Evolutionary conservation across 2,113 vertebrate genomes (phyloP).

Genomic region (Drymodes brunneopygia): DNA sequence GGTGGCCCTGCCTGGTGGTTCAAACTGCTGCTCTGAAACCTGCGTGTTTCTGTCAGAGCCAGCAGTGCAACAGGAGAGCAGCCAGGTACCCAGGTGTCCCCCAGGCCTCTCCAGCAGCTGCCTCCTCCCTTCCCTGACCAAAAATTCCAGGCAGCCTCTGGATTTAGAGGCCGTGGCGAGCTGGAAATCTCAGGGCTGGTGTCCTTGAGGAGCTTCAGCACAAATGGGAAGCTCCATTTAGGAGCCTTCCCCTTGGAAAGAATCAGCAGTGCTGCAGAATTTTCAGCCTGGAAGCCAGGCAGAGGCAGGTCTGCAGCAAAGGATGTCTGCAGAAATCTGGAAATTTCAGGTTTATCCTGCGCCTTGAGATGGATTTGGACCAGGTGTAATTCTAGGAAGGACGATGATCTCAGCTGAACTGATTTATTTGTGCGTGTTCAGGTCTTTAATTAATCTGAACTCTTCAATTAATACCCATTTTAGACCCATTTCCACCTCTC

Average conservation of each 20-base stretch:
- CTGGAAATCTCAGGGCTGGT: neutral
- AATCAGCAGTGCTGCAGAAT: neutral
- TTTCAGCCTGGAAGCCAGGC: neutral
- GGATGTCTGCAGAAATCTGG: neutral
- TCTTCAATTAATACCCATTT: neutral
- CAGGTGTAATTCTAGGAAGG: neutral
- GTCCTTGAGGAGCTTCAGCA: rapidly evolving
- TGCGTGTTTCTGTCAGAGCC: too few relatives aligned
- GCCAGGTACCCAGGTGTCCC: neutral
- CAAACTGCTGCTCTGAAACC: too few relatives aligned
- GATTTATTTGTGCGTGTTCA: neutral
- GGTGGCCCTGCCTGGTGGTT: too few relatives aligned
- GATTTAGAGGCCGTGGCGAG: rapidly evolving
- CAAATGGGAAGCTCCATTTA: neutral
- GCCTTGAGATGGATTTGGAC: rapidly evolving
- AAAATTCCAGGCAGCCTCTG: neutral
- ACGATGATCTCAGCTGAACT: neutral
- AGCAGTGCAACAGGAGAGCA: too few relatives aligned
- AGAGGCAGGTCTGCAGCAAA: neutral
- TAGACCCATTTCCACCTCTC: neutral
- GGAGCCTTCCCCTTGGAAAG: neutral
- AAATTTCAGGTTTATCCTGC: neutral
- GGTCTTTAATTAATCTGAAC: neutral
- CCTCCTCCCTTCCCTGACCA: neutral
- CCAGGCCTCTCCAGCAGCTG: neutral